These are phyloP conservation scores for Ictalurus furcatus DNA, from an alignment of 2,113 vertebrate genomes.

Conservation along the genomic window DNA sequence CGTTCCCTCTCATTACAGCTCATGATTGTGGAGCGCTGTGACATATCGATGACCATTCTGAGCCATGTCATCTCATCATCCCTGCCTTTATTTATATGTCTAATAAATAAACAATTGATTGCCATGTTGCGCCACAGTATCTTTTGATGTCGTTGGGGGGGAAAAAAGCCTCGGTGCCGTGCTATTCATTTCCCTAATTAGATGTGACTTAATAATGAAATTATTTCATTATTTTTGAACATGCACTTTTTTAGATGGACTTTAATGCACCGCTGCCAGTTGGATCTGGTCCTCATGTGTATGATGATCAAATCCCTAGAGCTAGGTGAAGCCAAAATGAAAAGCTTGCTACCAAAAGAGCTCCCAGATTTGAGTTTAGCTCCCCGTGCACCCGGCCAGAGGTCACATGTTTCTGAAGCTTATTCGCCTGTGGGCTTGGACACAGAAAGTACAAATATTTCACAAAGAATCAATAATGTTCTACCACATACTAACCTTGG, in stretches of 20 bases:
- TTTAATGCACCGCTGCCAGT: background rate
- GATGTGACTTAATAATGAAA: background rate
- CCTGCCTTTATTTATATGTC: background rate
- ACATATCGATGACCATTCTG: background rate
- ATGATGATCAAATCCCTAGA: constrained; percentile 6
- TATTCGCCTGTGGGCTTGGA: constrained; percentile 45
- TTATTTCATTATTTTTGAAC: constrained; percentile 11
- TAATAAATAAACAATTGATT: background rate
- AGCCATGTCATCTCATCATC: background rate
- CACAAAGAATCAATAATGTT: constrained; percentile 48
- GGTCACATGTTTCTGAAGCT: constrained; percentile 28
- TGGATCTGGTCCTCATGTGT: constrained; percentile 13
- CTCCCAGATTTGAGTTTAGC: background rate
- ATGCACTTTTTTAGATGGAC: background rate
- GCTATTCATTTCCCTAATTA: constrained; percentile 9
- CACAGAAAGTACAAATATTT: constrained; percentile 36
- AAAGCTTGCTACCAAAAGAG: constrained; percentile 33
- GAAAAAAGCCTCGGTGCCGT: no score
- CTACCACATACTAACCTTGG: constrained; percentile 21
- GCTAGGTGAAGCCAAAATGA: constrained; percentile 28
- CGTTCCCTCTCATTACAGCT: background rate
- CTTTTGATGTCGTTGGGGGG: background rate
- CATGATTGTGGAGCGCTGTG: background rate
- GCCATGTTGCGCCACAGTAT: background rate
- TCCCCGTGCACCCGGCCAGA: background rate